Conservation (phyloP, 2,113 vertebrate species). For the Ochotona curzoniae region DNA sequence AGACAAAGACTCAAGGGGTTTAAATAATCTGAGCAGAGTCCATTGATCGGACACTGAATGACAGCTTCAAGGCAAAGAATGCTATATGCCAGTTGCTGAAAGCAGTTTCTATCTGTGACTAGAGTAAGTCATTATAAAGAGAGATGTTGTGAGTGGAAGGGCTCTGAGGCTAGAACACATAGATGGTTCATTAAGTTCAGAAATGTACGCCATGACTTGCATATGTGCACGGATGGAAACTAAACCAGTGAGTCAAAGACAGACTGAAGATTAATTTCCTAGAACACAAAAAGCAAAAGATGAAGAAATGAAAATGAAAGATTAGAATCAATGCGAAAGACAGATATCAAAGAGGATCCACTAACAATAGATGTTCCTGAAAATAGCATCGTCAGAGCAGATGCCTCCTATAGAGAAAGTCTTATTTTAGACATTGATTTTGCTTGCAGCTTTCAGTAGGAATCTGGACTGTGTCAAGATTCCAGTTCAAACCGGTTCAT, state of each 20-base stretch:
- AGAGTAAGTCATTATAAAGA: neutral
- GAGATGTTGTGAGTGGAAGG: neutral
- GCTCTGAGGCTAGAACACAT: neutral
- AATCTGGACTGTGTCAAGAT: neutral
- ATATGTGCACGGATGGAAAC: constrained; percentile 42
- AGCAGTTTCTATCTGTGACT: constrained; percentile 16
- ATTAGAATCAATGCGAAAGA: constrained; percentile 48
- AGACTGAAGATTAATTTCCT: constrained; percentile 72
- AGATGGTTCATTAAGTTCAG: constrained; percentile 16
- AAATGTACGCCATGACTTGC: constrained; percentile 30
- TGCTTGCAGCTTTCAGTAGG: neutral
- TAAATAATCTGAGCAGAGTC: neutral
- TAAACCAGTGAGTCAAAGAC: constrained; percentile 43
- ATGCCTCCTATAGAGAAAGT: neutral
- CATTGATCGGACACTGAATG: neutral
- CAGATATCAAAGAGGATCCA: constrained; percentile 47
- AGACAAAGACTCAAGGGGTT: neutral
- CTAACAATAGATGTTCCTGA: constrained; percentile 18
- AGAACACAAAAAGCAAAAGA: constrained; percentile 68
- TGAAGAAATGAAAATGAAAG: constrained; percentile 73
- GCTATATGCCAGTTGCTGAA: neutral
- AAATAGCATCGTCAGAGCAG: constrained; percentile 33
- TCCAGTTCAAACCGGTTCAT: neutral
- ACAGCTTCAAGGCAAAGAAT: neutral
- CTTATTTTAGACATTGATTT: neutral